phyloP scores from a whole-genome alignment of 2,113 vertebrate species.

The Zootoca vivipara region DNA sequence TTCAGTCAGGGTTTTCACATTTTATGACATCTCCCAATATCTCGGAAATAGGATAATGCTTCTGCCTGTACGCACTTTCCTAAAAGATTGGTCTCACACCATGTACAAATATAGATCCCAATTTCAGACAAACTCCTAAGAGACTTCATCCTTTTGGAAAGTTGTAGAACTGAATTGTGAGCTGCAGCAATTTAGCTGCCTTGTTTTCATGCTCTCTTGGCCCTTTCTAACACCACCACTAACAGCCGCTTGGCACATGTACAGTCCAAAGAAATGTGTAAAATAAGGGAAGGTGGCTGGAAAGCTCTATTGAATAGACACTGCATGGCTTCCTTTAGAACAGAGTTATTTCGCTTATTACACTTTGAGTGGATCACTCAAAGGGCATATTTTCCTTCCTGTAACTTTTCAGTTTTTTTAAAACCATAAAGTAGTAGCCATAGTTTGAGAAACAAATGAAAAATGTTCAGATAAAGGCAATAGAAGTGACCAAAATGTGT shows the following conservation, averaged over 20 bases:
- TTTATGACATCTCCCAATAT: not conserved
- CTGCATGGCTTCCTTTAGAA: not conserved
- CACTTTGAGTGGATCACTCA: not conserved
- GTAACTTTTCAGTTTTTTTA: not conserved
- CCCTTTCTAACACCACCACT: not conserved
- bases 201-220: constrained; percentile 24
- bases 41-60: constrained; percentile 16
- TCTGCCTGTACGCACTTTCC: not conserved
- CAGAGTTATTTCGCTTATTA: constrained; percentile 6
- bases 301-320: not conserved
- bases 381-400: not conserved
- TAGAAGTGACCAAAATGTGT: not conserved
- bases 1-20: not conserved
- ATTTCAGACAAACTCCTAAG: constrained; percentile 7
- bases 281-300: not conserved
- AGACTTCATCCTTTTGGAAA: constrained; percentile 13
- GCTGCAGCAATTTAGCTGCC: constrained; percentile 6
- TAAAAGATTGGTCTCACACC: constrained; percentile 9
- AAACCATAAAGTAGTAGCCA: not conserved
- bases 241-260: not conserved
- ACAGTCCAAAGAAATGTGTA: constrained; percentile 5
- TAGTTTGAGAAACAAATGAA: not conserved
- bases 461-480: not conserved
- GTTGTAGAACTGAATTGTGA: constrained; percentile 14
- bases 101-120: constrained; percentile 23